phyloP scores from a whole-genome alignment of 2,888 invertebrate genomes.

The Mythimna impura region DNA sequence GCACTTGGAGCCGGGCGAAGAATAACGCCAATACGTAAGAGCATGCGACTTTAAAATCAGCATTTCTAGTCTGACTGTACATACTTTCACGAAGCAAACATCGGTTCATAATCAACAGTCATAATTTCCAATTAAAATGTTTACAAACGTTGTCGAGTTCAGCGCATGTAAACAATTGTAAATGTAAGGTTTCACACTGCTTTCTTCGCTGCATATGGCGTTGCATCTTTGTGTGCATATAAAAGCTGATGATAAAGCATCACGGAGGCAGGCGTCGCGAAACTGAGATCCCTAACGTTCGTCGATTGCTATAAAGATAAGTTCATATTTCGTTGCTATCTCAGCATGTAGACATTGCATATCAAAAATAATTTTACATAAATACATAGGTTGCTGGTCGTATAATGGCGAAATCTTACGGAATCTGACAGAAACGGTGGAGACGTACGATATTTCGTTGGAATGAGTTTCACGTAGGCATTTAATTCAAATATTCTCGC shows the following conservation, averaged over 20 bases:
- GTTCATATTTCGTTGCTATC: conserved; percentile 63
- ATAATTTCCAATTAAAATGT: conserved; percentile 65
- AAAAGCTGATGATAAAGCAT: conserved; percentile 55
- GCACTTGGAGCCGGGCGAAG: conserved; percentile 61
- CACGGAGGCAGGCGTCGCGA: conserved; percentile 38
- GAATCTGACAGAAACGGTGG: conserved; percentile 48
- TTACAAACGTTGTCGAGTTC: conserved; percentile 54
- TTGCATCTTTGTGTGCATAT: conserved; percentile 52
- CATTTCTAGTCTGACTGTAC: conserved; percentile 50
- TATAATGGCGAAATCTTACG: conserved; percentile 58
- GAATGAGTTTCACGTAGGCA: conserved; percentile 53
- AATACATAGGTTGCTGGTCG: conserved; percentile 43
- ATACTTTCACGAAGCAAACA: conserved; percentile 63
- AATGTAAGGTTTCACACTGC: conserved; percentile 74
- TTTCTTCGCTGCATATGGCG: conserved; percentile 63
- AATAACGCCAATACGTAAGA: conserved; percentile 59
- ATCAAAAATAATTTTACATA: conserved; percentile 63
- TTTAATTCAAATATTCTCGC: conserved; percentile 60
- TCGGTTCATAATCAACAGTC: conserved; percentile 42
- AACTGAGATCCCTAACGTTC: conserved; percentile 37
- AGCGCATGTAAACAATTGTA: conserved; percentile 67
- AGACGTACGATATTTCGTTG: conserved; percentile 39
- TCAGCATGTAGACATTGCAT: conserved; percentile 51
- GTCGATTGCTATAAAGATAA: conserved; percentile 65
- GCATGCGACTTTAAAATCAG: conserved; percentile 53